These are phyloP conservation scores for Molossus molossus DNA, from an alignment of 2,797 vertebrate species.

Conservation along the genomic window DNA sequence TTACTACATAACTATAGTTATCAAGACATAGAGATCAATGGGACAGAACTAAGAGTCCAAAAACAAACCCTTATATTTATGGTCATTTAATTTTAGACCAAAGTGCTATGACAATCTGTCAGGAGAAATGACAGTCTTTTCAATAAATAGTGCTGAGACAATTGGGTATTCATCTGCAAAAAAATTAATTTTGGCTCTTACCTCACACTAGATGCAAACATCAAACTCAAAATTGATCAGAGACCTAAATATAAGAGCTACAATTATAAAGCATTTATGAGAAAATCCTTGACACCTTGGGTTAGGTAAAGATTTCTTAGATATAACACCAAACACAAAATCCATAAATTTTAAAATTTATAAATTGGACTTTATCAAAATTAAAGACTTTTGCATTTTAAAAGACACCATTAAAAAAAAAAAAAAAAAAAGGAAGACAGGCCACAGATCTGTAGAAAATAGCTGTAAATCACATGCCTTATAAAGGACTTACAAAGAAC, in stretches of 20 bases:
- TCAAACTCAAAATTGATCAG: conserved; percentile 54
- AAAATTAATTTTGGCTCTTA: conserved; percentile 40
- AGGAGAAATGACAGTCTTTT: conserved; percentile 38
- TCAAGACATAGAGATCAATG: neutral
- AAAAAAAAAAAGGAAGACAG: conserved; percentile 51
- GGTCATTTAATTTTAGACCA: conserved; percentile 43
- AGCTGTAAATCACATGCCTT: conserved; percentile 49
- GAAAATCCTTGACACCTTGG: neutral
- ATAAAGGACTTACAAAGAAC: conserved; percentile 47
- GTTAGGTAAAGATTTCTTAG: conserved; percentile 50
- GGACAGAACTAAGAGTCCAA: neutral
- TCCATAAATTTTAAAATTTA: conserved; percentile 57
- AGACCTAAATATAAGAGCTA: conserved; percentile 43
- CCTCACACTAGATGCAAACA: conserved; percentile 29
- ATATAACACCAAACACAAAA: conserved; percentile 12
- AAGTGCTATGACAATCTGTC: conserved; percentile 4
- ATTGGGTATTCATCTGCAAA: neutral
- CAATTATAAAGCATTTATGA: conserved; percentile 32
- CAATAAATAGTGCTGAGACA: conserved; percentile 38
- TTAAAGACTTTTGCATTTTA: conserved; percentile 24
- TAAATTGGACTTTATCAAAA: conserved; percentile 34
- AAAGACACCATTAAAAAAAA: conserved; percentile 40
- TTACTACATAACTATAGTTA: conserved; percentile 42
- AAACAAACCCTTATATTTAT: conserved; percentile 37
- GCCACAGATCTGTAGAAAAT: conserved; percentile 14